Evolutionary conservation across 2,888 invertebrate genomes (phyloP).

Genomic region (Anthrax anthrax): DNA sequence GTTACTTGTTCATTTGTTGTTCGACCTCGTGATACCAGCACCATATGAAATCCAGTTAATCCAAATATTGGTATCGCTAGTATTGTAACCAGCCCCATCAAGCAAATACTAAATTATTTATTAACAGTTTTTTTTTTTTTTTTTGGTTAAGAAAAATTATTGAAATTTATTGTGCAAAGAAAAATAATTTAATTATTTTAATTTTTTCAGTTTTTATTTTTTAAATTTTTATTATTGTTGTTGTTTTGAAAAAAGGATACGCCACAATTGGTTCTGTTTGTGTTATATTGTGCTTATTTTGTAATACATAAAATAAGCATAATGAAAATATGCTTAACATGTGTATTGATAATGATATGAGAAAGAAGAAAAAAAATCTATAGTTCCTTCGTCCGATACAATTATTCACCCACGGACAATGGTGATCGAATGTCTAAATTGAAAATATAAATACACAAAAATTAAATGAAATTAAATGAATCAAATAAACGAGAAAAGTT

Average conservation of each 20-base stretch:
- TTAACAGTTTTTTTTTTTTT: no score
- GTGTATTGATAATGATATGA: constrained; percentile 89
- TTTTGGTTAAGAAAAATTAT: not conserved
- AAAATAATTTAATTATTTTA: not conserved
- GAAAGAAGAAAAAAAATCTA: constrained; percentile 97
- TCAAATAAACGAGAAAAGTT: no score
- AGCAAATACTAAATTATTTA: constrained; percentile 51
- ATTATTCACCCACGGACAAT: constrained; percentile 97
- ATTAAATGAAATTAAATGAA: no score
- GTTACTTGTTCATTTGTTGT: constrained; percentile 99
- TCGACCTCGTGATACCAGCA: constrained; percentile 87
- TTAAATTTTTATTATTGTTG: not conserved
- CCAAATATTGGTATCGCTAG: constrained; percentile 95
- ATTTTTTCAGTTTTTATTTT: not conserved
- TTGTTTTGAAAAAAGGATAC: constrained; percentile 52
- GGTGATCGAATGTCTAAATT: constrained; percentile 98
- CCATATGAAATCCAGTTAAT: constrained; percentile 94
- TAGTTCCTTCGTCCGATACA: constrained; percentile 96
- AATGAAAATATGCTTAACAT: constrained; percentile 95
- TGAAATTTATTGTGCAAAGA: not conserved
- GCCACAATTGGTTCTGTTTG: constrained; percentile 70
- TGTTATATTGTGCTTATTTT: constrained; percentile 66
- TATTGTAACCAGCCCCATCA: constrained; percentile 83
- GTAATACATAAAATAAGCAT: constrained; percentile 81
- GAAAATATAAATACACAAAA: constrained; percentile 24